These are phyloP conservation scores for Sphenopsis melanotis DNA, from an alignment of 2,797 vertebrate genomes.

Conservation along the genomic window DNA sequence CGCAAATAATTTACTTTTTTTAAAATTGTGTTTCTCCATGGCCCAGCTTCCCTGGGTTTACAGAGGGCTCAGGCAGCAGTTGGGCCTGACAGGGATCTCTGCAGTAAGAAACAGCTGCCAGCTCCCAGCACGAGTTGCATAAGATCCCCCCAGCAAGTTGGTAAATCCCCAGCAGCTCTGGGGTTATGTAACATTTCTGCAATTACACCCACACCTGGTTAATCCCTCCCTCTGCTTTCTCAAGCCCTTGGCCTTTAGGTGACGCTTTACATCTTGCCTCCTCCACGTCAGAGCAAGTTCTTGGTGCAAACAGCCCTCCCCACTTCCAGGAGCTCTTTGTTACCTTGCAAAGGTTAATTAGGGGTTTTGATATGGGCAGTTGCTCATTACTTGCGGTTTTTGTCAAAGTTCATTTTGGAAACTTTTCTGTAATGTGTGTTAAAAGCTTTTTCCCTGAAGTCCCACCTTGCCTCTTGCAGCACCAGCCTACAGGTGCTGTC, in stretches of 20 bases:
- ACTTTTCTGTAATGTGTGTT: neutral
- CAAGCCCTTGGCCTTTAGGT: neutral
- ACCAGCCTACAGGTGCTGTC: neutral
- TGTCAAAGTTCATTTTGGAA: neutral
- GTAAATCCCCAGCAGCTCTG: neutral
- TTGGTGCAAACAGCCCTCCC: neutral
- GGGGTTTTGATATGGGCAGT: rapidly evolving
- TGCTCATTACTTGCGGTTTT: neutral
- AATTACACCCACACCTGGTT: neutral
- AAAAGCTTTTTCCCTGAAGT: neutral
- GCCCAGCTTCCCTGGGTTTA: neutral
- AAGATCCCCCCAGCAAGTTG: neutral
- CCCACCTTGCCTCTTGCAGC: neutral
- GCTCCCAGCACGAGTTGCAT: neutral
- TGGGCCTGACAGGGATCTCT: neutral
- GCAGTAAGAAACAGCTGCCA: neutral
- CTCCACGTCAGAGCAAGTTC: rapidly evolving
- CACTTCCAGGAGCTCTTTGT: neutral
- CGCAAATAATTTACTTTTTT: neutral
- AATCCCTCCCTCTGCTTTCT: neutral
- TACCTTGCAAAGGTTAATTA: neutral
- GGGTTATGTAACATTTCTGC: neutral
- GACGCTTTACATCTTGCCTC: neutral
- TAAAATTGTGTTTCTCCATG: neutral
- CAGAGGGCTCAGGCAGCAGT: neutral